Conservation (phyloP, 2,888 invertebrate species). For the Scrobipalpa atriplicella region DNA sequence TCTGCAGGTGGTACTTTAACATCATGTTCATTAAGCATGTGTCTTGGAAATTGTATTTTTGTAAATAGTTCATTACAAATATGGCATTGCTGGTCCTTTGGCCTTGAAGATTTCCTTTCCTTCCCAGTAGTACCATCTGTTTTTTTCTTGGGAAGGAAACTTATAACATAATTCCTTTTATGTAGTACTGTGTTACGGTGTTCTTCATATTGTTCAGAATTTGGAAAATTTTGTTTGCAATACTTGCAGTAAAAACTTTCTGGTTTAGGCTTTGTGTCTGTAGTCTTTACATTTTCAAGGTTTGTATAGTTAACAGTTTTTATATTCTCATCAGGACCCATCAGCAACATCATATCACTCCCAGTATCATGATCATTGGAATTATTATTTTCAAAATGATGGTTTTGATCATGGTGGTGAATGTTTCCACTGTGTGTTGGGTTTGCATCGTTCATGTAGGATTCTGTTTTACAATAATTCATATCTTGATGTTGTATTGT, state of each 20-base stretch:
- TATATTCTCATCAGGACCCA: not conserved
- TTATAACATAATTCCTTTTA: slow-evolving; percentile 21
- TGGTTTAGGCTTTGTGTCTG: slow-evolving; percentile 9
- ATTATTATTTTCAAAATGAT: slow-evolving; percentile 2
- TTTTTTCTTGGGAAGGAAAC: slow-evolving; percentile 23
- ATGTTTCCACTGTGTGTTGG: slow-evolving; percentile 6
- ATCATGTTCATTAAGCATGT: slow-evolving; percentile 18
- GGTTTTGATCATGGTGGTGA: not conserved
- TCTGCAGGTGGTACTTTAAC: slow-evolving; percentile 1
- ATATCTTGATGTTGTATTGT: slow-evolving; percentile 5
- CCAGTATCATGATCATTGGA: slow-evolving; percentile 17
- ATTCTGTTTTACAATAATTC: slow-evolving; percentile 3
- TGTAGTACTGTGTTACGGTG: slow-evolving; percentile 12
- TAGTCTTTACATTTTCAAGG: slow-evolving; percentile 2
- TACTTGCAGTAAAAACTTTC: slow-evolving; percentile 15
- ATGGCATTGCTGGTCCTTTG: slow-evolving; percentile 14
- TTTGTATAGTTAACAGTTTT: slow-evolving; percentile 11
- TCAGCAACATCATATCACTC: slow-evolving; percentile 16
- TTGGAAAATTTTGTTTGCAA: slow-evolving; percentile 13
- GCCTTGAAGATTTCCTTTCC: slow-evolving; percentile 6
- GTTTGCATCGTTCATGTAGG: not conserved
- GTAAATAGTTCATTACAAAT: slow-evolving; percentile 21
- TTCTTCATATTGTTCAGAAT: slow-evolving; percentile 17
- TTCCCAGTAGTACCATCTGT: slow-evolving; percentile 4
- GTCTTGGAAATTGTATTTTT: slow-evolving; percentile 18